Base-by-base conservation (phyloP, 2,888 invertebrate species). In the Hecatera dysodea region DNA sequence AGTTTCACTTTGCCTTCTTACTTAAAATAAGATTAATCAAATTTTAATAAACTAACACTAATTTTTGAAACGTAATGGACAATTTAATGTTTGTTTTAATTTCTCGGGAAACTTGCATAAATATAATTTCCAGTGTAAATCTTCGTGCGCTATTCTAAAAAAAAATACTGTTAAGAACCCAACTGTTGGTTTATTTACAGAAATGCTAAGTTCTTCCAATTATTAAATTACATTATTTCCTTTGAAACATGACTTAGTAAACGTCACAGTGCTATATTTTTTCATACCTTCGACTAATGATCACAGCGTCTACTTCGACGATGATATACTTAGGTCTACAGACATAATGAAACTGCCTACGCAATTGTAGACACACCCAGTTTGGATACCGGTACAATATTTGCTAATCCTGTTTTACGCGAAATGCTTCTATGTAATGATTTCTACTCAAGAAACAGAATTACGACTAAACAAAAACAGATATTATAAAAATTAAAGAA, bases 301-400 rank as follows among this genome's bases (percentile, higher is more conserved):
- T 11, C 6, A 8, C 17, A 9, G 6, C 7, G 3, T 39, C 1
- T 0, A 12, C 3, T 61, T 29, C 4, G 22, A n/a, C 12, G 9
- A 24, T 22, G 36, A 36, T 2, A 9, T 24, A n/a, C n/a, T n/a
- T n/a, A 55, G 15, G 27, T 6, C 15, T 27, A 39, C 19, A 56
- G n/a, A 29, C 17, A 9, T n/a, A 33, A 12, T 9, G 36, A 29
- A 60, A 78, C 27, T 46, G 5, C 27, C 52, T 46, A 73, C 79
- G 66, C 74, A 42, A 33, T 59, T 48, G 15, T 42, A 78, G 78
- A 72, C 72, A 78, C 78, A 78, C 75, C 78, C 78, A 52, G 17
- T 78, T 66, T 11, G 19, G 42, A 27, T 33, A 17, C 53, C 29
- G n/a, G 27, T 33, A 27, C 29, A 29, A 12, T 29, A 15, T 39